A percentile compares a stretch with the other conserved stretches of the same genome.
These are phyloP conservation scores for Macrosteles quadrilineatus DNA, from an alignment of 1,140 invertebrate genomes.

Conservation along the genomic window DNA sequence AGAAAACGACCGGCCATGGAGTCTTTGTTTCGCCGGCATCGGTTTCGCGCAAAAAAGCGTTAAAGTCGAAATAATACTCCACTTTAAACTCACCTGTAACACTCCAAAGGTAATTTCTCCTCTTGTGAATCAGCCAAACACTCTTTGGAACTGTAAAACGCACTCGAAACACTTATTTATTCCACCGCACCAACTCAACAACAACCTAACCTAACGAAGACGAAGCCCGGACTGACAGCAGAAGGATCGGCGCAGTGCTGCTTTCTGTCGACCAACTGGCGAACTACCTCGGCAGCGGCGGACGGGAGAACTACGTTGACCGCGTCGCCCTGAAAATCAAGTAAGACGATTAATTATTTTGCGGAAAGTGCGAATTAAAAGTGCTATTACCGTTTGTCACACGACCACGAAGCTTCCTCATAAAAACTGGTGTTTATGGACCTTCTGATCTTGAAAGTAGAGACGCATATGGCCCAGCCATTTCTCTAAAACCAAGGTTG, in stretches of 20 bases:
- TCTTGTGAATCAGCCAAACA: neutral
- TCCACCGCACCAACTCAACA: neutral
- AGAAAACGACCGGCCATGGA: no score
- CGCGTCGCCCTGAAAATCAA: conserved; percentile 8
- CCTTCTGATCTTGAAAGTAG: no score
- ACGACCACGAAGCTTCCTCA: neutral
- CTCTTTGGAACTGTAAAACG: neutral
- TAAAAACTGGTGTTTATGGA: neutral
- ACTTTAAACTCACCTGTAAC: neutral
- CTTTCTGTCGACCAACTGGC: neutral
- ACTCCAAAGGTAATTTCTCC: neutral
- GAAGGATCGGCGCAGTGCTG: neutral
- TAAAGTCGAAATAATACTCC: neutral
- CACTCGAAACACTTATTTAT: neutral
- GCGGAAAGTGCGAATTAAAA: conserved; percentile 14
- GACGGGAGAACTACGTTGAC: neutral
- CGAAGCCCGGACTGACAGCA: neutral
- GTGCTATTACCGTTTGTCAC: neutral
- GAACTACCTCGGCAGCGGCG: neutral
- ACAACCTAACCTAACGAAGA: neutral
- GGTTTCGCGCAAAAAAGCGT: no score
- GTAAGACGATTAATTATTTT: conserved; percentile 9
- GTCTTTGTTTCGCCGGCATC: no score
- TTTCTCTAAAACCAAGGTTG: no score
- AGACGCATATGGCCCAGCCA: no score